These are phyloP conservation scores for Vollenhovia emeryi DNA, from an alignment of 1,140 invertebrate genomes.

Conservation along the genomic window DNA sequence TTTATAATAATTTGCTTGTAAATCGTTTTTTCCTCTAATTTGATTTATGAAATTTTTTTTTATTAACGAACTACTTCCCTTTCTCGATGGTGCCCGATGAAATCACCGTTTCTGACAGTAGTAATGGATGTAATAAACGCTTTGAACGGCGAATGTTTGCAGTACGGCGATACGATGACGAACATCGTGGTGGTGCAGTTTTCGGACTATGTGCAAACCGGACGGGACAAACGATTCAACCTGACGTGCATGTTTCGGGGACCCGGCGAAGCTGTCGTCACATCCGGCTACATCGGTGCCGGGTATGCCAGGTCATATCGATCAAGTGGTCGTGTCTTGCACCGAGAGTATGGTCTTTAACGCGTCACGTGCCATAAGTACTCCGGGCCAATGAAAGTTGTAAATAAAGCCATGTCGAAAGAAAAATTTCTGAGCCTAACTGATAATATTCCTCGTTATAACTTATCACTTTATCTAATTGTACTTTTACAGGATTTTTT, in stretches of 20 bases:
- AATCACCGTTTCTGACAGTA: background rate
- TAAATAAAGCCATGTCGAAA: constrained; percentile 9
- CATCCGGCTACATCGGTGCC: constrained; percentile 96
- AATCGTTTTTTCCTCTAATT: too few species aligned
- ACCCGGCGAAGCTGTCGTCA: constrained; percentile 96
- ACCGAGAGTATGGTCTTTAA: constrained; percentile 55
- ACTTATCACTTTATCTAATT: background rate
- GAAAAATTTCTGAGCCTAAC: background rate
- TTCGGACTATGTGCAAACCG: constrained; percentile 96
- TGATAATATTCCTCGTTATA: background rate
- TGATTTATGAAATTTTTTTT: background rate
- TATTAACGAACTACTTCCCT: background rate
- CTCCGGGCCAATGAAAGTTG: background rate
- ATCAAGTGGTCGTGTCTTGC: constrained; percentile 70
- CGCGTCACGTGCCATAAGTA: constrained; percentile 22
- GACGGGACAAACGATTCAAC: constrained; percentile 96
- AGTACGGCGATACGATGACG: constrained; percentile 96
- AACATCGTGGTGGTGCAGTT: constrained; percentile 98
- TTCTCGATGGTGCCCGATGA: background rate
- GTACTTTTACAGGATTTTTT: background rate
- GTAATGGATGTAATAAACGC: background rate
- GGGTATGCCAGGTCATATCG: constrained; percentile 88
- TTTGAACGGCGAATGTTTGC: constrained; percentile 70
- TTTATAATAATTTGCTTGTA: background rate
- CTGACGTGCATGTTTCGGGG: constrained; percentile 95